A percentile compares a stretch with the other conserved stretches of the same genome.
Evolutionary conservation across 2,113 vertebrate species (phyloP).

Genomic region (Sinocyclocheilus rhinocerous): DNA sequence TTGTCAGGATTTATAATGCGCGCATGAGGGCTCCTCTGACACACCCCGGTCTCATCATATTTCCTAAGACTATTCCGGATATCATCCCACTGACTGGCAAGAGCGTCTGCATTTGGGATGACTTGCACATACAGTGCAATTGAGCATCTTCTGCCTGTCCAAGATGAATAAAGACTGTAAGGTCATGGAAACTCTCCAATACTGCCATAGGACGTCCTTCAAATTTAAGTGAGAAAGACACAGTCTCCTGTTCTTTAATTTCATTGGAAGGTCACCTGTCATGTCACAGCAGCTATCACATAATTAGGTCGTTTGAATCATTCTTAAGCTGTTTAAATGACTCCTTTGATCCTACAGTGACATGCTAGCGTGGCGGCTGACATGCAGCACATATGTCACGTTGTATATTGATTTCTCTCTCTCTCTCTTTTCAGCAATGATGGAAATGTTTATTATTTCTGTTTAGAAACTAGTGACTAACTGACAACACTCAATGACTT

Average conservation of each 20-base stretch:
- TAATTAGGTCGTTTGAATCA: constrained; percentile 49
- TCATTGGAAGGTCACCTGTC: constrained; percentile 55
- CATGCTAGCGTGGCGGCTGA: constrained; percentile 15
- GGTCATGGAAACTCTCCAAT: constrained; percentile 33
- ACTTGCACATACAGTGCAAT: constrained; percentile 31
- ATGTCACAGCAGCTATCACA: constrained; percentile 18
- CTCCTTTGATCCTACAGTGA: constrained; percentile 40
- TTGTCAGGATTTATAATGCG: constrained; percentile 58
- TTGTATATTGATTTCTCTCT: constrained; percentile 25
- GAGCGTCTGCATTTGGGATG: constrained; percentile 31
- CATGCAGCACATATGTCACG: constrained; percentile 28
- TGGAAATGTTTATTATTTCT: background rate
- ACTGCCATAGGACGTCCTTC: constrained; percentile 45
- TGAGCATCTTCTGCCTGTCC: constrained; percentile 18
- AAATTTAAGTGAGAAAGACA: constrained; percentile 46
- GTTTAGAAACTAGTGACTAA: background rate
- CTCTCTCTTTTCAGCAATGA: background rate
- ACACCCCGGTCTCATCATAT: constrained; percentile 53
- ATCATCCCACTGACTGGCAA: constrained; percentile 40
- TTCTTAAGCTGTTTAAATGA: constrained; percentile 49
- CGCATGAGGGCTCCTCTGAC: constrained; percentile 57
- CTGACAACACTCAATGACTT: too few relatives aligned
- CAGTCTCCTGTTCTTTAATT: constrained; percentile 35
- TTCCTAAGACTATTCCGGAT: constrained; percentile 56
- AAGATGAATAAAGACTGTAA: constrained; percentile 35